Evolutionary conservation across 2,888 invertebrate genomes (phyloP).

Genomic region (Macaria notata): DNA sequence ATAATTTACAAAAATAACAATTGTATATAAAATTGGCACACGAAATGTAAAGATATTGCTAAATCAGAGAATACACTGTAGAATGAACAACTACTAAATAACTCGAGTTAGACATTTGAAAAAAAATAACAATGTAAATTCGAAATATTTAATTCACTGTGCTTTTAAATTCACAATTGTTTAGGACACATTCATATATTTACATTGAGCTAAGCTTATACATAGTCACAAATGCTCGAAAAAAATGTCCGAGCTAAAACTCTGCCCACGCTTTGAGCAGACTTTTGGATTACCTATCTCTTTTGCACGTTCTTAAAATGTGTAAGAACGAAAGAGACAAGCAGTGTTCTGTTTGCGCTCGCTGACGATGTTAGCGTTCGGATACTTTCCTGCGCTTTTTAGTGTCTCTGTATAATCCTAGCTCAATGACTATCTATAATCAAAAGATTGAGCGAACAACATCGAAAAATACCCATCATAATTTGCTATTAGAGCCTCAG

Average conservation of each 20-base stretch:
- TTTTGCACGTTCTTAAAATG: too few species aligned
- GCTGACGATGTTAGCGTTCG: too few species aligned
- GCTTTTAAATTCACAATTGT: conserved; percentile 8
- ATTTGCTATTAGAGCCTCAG: conserved; percentile 28
- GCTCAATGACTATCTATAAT: conserved; percentile 10
- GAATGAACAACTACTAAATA: conserved; percentile 1
- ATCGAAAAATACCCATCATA: conserved; percentile 26
- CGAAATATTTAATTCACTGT: conserved; percentile 5
- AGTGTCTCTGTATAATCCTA: too few species aligned
- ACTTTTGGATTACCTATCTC: too few species aligned
- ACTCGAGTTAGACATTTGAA: conserved; percentile 13
- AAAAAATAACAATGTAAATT: conserved; percentile 18
- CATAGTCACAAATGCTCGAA: too few species aligned
- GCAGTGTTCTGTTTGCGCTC: too few species aligned
- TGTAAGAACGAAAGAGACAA: too few species aligned
- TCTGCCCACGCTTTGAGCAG: too few species aligned
- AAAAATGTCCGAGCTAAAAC: too few species aligned
- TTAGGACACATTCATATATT: conserved; percentile 4
- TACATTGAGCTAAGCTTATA: too few species aligned
- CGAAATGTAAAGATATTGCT: conserved; percentile 21
- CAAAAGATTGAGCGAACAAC: conserved; percentile 31
- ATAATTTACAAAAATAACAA: conserved; percentile 27
- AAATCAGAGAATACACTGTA: conserved; percentile 24
- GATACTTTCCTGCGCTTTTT: too few species aligned
- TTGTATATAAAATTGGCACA: conserved; percentile 21